Evolutionary conservation across 2,888 invertebrate species (phyloP), one percentile per base, ranked within the genome.

Genomic region (Lissocephala sabroskyi): DNA sequence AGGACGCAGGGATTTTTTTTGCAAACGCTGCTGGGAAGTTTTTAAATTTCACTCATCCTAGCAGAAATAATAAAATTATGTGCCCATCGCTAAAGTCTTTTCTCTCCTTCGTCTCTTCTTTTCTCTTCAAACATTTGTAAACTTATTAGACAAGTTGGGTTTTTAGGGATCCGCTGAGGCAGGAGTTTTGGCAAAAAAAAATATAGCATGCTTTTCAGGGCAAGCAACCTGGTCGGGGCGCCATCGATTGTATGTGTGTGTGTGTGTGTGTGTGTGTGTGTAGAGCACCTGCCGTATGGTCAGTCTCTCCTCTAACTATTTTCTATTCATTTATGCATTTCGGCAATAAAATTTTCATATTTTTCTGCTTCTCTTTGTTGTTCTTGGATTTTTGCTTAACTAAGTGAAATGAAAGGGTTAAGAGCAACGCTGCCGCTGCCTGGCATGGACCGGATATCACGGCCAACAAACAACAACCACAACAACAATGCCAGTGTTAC

Each of bases 241-340:
- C 33, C 16, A 46, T 43, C 44, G 50, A 16, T 48, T 39, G 55
- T 52, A 46, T 43, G 53, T 41, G 52, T 28, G 56, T 60, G 60
- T 66, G n/a, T n/a, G n/a, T n/a, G n/a, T n/a, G n/a, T n/a, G n/a
- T n/a, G n/a, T n/a, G n/a, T n/a, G n/a, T n/a, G n/a, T n/a, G 61
- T 59, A 32, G 30, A 32, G n/a, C 13, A 32, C 30, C 13, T 26
- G 26, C 26, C 26, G 11, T 32, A 32, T 13, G 11, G 11, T 26
- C 26, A 13, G 30, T n/a, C 30, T n/a, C n/a, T n/a, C n/a, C n/a
- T n/a, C n/a, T 7, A 70, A 74, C 68, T 67, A 67, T 70, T 70
- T 67, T 73, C 76, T 76, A 71, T 71, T 71, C 76, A 76, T 76
- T 71, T 71, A 76, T 71, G 70, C 70, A 71, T 76, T 71, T 71